Base-by-base conservation (phyloP, 2,113 vertebrate genomes). In the Cebus imitator region DNA sequence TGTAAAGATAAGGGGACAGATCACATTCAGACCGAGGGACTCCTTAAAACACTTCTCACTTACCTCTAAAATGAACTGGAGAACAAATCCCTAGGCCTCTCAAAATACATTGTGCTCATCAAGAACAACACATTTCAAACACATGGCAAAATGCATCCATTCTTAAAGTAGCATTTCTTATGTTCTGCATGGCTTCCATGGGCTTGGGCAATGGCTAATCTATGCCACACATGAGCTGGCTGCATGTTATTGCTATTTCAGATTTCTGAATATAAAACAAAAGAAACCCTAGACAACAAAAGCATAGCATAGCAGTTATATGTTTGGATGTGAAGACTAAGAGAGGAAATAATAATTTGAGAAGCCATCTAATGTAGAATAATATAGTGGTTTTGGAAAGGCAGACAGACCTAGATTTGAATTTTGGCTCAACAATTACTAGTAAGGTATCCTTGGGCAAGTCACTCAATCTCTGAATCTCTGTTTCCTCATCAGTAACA, bases 401-500 rank as follows among this genome's bases (percentile, higher is more conserved):
- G 61, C 32, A 96, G 72, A 43, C n/a, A 83, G 50, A 93, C 32
- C n/a, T 90, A 66, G 14, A 80, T 92, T 94, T 87, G 82, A 92
- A 73, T 50, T 86, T 50, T 84, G 68, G 13, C 88, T 96, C 84
- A 85, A 66, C 25, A 94, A 25, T 89, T 91, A 87, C 37, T 50
- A 96, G 32, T 43, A 79, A 35, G n/a, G 72, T 89, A 23, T 93
- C 40, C 72, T 81, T 91, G 78, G 70, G n/a, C 9, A 82, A 83
- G 37, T 90, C 68, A 79, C 55, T 92, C 45, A 43, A 32, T 94
- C 68, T 84, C 75, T 90, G n/a, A 84, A 84, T 40, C 10, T 87
- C 52, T 78, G 35, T 72, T 87, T 96, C 30, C n/a, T 88, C 57
- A 86, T 76, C 25, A 61, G 32, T 58, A 88, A 88, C 32, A 79